Evolutionary conservation across 2,888 invertebrate genomes (phyloP).

Genomic region (Physocephala rufipes): DNA sequence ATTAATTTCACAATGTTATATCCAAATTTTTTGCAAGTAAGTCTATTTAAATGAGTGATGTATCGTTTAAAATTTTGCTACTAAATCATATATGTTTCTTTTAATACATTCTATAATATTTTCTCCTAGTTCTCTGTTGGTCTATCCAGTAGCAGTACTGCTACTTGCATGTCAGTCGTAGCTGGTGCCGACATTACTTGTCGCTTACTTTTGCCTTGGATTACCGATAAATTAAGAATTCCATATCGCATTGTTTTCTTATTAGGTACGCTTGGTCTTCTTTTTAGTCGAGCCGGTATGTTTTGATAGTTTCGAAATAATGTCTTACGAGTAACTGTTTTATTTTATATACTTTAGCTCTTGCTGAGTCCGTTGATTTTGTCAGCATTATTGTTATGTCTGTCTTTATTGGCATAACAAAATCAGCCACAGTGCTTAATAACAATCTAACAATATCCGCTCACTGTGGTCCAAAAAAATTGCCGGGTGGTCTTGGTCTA

Average conservation of each 20-base stretch:
- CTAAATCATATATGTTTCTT: neutral
- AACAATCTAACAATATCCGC: conserved; percentile 77
- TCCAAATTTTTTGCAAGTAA: conserved; percentile 74
- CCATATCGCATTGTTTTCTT: conserved; percentile 73
- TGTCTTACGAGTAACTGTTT: neutral
- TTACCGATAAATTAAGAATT: conserved; percentile 72
- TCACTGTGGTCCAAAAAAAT: conserved; percentile 70
- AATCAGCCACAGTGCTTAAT: conserved; percentile 78
- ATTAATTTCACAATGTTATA: conserved; percentile 77
- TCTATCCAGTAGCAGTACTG: conserved; percentile 69
- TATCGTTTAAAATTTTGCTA: neutral
- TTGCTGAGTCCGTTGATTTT: conserved; percentile 71
- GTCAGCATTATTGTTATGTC: conserved; percentile 69
- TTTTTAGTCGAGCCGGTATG: conserved; percentile 63
- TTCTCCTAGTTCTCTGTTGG: conserved; percentile 55
- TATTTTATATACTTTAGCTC: conserved; percentile 61
- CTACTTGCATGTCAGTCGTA: conserved; percentile 76
- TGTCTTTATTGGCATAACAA: conserved; percentile 74
- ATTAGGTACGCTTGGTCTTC: conserved; percentile 70
- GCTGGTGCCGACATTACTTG: conserved; percentile 75
- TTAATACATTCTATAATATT: neutral
- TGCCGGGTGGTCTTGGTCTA: conserved; percentile 76
- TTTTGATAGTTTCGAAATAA: conserved; percentile 8
- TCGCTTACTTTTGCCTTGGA: conserved; percentile 72
- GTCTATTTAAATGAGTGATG: conserved; percentile 1